phyloP scores from a whole-genome alignment of 2,113 vertebrate species.

The Rhinopomastus cyanomelas region DNA sequence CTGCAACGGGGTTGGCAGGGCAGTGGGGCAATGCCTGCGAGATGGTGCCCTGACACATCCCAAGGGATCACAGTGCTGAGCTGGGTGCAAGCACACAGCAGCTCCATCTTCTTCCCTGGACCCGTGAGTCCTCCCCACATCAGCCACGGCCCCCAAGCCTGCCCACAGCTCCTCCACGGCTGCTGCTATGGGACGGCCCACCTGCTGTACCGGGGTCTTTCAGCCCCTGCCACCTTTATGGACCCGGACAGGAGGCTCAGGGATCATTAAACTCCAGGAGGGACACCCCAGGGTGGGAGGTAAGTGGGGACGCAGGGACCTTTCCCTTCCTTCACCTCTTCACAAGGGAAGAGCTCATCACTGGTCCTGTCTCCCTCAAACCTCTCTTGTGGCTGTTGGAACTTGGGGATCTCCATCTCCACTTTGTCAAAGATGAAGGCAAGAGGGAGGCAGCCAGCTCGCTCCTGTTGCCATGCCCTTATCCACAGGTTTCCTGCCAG shows the following conservation, averaged over 20 bases:
- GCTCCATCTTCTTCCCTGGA: background rate
- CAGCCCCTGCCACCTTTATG: background rate
- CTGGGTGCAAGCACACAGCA: fast-evolving
- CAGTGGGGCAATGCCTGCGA: fast-evolving
- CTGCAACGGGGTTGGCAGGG: background rate
- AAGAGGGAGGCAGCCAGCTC: background rate
- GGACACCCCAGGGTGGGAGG: fast-evolving
- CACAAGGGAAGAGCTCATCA: fast-evolving
- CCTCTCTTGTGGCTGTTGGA: fast-evolving
- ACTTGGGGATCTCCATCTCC: background rate
- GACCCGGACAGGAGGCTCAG: background rate
- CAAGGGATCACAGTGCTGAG: background rate
- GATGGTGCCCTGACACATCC: background rate
- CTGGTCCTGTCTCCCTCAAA: background rate
- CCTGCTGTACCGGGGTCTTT: fast-evolving
- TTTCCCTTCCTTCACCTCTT: background rate
- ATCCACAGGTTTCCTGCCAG: background rate
- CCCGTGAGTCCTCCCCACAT: too few relatives aligned
- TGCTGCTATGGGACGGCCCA: fast-evolving
- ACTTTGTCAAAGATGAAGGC: background rate
- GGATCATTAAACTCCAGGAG: background rate
- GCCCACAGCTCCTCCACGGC: background rate
- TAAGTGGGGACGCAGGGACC: background rate
- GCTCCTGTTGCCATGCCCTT: background rate
- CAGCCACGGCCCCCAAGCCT: background rate